Percentiles rank a stretch among this genome's conserved stretches.
Conservation (phyloP, 2,113 vertebrate species). For the Saimiri boliviensis region DNA sequence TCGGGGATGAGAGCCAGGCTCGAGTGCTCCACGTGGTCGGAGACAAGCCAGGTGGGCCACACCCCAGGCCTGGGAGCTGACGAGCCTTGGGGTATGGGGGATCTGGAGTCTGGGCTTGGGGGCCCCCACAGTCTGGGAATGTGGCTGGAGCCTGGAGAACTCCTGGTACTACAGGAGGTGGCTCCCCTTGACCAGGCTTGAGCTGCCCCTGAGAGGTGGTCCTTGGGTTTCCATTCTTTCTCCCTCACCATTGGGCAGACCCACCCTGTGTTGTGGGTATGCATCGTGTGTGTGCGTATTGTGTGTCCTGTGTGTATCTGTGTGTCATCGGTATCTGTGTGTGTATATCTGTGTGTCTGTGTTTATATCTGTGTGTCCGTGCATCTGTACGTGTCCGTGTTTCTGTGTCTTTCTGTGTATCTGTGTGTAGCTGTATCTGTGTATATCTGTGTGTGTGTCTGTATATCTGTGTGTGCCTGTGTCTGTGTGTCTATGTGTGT, state of each 20-base stretch:
- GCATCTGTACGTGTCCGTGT: fast-evolving
- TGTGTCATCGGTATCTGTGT: too few relatives aligned
- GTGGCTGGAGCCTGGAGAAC: neutral
- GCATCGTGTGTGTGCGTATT: too few relatives aligned
- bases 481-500: fast-evolving
- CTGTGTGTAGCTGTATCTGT: too few relatives aligned
- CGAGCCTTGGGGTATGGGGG: neutral
- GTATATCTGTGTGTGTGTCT: too few relatives aligned
- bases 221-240: neutral
- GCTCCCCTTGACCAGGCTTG: fast-evolving
- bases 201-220: neutral
- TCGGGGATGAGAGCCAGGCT: constrained; percentile 93
- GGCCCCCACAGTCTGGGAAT: neutral
- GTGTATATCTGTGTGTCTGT: fast-evolving
- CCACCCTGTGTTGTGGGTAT: neutral
- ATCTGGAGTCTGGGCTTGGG: neutral
- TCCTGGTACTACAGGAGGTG: neutral
- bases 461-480: too few relatives aligned
- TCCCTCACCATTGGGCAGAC: neutral
- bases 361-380: neutral
- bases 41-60: constrained; percentile 88
- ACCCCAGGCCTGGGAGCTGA: neutral
- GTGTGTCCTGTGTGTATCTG: too few relatives aligned
- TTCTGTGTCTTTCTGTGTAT: too few relatives aligned
- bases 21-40: constrained; percentile 89